Evolutionary conservation across 2,888 invertebrate species (phyloP), one percentile per base, ranked within the genome.

Genomic region (Junonia oenone): DNA sequence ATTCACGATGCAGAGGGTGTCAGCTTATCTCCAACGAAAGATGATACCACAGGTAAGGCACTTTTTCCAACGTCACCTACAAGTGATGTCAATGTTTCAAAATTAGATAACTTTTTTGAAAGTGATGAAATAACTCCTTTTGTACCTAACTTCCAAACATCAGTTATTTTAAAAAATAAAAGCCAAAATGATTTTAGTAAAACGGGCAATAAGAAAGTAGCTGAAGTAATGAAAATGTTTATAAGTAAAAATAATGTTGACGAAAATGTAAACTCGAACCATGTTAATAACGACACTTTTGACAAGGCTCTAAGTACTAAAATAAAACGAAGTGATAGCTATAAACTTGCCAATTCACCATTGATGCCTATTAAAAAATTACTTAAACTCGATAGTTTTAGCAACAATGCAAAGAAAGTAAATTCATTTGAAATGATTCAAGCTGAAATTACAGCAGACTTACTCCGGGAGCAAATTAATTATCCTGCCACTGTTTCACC

Each of bases 241-340:
- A 76, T 78, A 51, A 83, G 79, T 69, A 86, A 75, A 75, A 82
- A 75, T 66, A 69, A 67, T 51, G 71, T 68, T 58, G 70, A 64
- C 26, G 71, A 73, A 55, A 62, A 65, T 59, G 52, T 67, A 53
- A 66, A 63, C 61, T 52, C 63, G 51, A 68, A 64, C 57, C 65
- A 66, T 57, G 37, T 51, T 60, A 66, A 65, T 59, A 65, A 66
- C 50, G 69, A 75, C 56, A 51, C 57, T 58, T 61, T 61, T 45
- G 78, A 81, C 52, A 87, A 79, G 63, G 73, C 75, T 14, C 65
- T 76, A 56, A 74, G 75, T 56, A 79, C 70, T 64, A 93, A 92
- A 83, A 90, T 96, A 45, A 95, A 95, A 81, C 93, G 96, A 58
- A 95, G 95, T 76, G 95, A 96, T 78, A 96, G 96, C 82, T 96